Conservation (phyloP, 2,888 invertebrate species). For the Eilema sororculum region DNA sequence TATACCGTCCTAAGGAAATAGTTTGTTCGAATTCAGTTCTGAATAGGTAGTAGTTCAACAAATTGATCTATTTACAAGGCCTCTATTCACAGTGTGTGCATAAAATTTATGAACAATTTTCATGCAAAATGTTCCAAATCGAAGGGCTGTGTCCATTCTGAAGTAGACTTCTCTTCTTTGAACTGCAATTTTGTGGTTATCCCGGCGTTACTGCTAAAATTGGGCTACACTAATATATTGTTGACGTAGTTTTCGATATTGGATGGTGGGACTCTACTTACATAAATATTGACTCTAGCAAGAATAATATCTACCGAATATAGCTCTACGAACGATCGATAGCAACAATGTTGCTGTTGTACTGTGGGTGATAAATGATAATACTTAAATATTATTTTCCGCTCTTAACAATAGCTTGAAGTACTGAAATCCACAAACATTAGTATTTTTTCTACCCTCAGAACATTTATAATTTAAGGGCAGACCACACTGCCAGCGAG, state of each 20-base stretch:
- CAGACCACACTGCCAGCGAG: too few relatives aligned
- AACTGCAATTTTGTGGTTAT: conserved; percentile 33
- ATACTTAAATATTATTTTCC: too few relatives aligned
- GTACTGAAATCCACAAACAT: too few relatives aligned
- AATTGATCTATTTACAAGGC: conserved; percentile 34
- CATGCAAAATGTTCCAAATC: conserved; percentile 30
- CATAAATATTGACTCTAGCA: background rate
- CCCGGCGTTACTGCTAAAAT: background rate
- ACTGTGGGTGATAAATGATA: too few relatives aligned
- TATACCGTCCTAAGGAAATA: conserved; percentile 26
- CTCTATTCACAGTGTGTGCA: conserved; percentile 37
- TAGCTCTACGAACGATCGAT: too few relatives aligned
- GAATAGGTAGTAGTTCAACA: conserved; percentile 22
- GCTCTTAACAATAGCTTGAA: too few relatives aligned
- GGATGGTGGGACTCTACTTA: background rate
- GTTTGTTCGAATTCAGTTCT: conserved; percentile 22
- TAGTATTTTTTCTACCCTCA: too few relatives aligned
- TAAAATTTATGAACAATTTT: conserved; percentile 43
- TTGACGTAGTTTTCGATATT: conserved; percentile 6
- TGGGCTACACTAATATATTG: conserved; percentile 23
- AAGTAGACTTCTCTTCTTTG: conserved; percentile 21
- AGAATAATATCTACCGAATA: background rate
- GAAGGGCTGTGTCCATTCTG: conserved; percentile 25
- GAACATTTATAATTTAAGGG: too few relatives aligned
- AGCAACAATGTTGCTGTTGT: too few relatives aligned